Evolutionary conservation across 2,888 invertebrate genomes (phyloP).

Genomic region (Cosmopolites sordidus): DNA sequence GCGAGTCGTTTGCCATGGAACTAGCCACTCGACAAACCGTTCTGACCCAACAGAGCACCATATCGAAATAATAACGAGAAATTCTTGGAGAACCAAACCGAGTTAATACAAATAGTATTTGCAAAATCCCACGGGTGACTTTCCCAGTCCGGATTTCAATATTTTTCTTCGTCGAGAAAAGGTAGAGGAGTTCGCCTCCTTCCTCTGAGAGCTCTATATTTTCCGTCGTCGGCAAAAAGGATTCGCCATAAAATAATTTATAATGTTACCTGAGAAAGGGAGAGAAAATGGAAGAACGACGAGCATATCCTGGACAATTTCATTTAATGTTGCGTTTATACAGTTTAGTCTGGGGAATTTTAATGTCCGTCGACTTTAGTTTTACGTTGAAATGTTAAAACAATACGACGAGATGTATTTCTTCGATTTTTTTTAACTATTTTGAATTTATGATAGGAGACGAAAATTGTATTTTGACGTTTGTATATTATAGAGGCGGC

Average conservation of each 20-base stretch:
- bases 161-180: slow-evolving; percentile 1
- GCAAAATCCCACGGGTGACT: not conserved
- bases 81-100: no score
- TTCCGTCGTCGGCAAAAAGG: not conserved
- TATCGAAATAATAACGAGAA: no score
- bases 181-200: not conserved
- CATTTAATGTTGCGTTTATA: slow-evolving; percentile 1
- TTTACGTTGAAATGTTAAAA: no score
- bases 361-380: not conserved
- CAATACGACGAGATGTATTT: no score
- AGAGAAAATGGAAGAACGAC: not conserved
- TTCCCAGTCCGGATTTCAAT: not conserved
- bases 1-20: no score
- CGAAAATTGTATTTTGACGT: no score
- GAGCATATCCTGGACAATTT: not conserved
- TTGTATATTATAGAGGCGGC: no score
- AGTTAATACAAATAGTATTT: not conserved
- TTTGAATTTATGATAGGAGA: no score
- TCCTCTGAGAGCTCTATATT: not conserved
- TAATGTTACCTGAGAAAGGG: not conserved
- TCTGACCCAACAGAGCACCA: no score
- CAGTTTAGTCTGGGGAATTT: not conserved
- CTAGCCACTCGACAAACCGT: no score
- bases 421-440: no score
- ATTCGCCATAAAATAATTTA: slow-evolving; percentile 1